These are phyloP conservation scores for Harpalus rubripes DNA, from an alignment of 2,888 invertebrate genomes.

Conservation along the genomic window DNA sequence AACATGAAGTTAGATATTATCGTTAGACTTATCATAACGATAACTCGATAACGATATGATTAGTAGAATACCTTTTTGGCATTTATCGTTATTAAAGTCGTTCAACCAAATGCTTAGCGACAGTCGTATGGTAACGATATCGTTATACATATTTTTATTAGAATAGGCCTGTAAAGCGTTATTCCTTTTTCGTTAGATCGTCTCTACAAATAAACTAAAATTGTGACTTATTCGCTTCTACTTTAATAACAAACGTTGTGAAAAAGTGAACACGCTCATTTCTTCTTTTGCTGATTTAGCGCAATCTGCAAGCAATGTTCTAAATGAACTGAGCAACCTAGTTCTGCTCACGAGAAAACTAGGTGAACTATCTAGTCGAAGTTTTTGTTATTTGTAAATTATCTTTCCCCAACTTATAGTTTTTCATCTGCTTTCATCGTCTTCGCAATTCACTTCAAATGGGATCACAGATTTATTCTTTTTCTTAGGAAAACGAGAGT, in stretches of 20 bases:
- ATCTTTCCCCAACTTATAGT: slow-evolving; percentile 12
- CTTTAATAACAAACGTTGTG: slow-evolving; percentile 5
- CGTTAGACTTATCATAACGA: too few species aligned
- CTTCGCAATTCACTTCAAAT: slow-evolving; percentile 28
- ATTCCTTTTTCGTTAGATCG: too few species aligned
- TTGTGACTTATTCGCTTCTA: not conserved
- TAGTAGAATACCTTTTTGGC: too few species aligned
- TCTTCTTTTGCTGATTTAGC: slow-evolving; percentile 52
- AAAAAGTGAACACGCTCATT: slow-evolving; percentile 46
- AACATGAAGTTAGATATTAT: too few species aligned
- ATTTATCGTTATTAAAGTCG: too few species aligned
- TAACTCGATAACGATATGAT: too few species aligned
- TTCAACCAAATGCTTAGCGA: too few species aligned
- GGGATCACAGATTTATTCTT: slow-evolving; percentile 28
- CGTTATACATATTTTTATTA: too few species aligned
- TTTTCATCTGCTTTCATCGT: slow-evolving; percentile 36
- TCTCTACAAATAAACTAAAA: not conserved
- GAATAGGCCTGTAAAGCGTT: too few species aligned
- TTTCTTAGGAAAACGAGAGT: not conserved
- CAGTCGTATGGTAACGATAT: too few species aligned
- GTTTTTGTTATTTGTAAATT: slow-evolving; percentile 55
- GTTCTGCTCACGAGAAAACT: slow-evolving; percentile 33
- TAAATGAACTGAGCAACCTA: slow-evolving; percentile 47
- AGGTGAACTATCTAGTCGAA: slow-evolving; percentile 33
- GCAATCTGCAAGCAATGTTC: slow-evolving; percentile 53